Conservation (phyloP, 2,888 invertebrate genomes). For the Cephus spinipes region DNA sequence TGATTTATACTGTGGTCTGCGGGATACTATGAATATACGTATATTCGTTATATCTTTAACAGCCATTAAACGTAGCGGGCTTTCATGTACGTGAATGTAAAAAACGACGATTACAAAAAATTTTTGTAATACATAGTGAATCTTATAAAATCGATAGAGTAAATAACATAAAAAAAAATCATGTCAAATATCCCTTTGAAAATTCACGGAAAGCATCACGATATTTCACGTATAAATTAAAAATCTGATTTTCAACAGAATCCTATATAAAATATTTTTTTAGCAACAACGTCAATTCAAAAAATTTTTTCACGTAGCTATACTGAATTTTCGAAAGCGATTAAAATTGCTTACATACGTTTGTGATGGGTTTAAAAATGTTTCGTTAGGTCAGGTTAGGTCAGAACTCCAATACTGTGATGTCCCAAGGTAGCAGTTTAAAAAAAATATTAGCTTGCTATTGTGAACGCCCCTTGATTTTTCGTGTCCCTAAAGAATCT, state of each 20-base stretch:
- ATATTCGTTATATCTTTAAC: constrained; percentile 38
- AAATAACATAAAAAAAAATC: neutral
- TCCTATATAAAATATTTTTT: neutral
- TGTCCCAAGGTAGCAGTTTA: no score
- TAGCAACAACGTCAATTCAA: neutral
- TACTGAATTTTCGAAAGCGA: neutral
- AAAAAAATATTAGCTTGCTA: no score
- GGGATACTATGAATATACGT: constrained; percentile 41
- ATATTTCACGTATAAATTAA: neutral
- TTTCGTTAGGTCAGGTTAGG: no score
- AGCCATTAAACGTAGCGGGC: constrained; percentile 33
- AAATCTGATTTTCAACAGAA: neutral
- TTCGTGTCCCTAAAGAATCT: no score
- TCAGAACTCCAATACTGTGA: no score
- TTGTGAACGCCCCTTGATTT: no score
- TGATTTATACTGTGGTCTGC: constrained; percentile 26
- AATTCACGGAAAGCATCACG: rapidly evolving
- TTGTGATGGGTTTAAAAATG: no score
- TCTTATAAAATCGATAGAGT: neutral
- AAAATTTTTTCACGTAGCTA: neutral
- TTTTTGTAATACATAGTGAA: neutral
- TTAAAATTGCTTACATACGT: neutral
- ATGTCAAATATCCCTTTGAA: neutral
- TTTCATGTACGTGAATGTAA: neutral
- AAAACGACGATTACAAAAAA: neutral